Evolutionary conservation across 2,797 vertebrate genomes (phyloP), one percentile per base, ranked within the genome.

Genomic region (Sebastes itinus): DNA sequence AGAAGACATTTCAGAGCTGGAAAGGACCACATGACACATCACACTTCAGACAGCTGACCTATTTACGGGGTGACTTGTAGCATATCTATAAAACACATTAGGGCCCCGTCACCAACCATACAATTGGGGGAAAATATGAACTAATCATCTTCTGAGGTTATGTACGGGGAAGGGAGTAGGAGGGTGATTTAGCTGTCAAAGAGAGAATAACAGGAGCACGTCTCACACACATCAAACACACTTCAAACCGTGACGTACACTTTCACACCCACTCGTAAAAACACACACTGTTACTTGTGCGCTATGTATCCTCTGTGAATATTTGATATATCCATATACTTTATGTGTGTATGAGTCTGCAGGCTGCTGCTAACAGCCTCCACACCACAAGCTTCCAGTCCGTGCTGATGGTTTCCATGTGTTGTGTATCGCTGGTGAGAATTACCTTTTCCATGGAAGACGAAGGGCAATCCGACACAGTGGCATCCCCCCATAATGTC

Each of bases 11-110:
- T 93, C 88, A 85, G 92, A 89, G 91, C 90, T 91, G 91, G 89
- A 94, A 95, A 92, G 84, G 92, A 93, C 88, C 83, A 89, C 92
- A 95, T 94, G 92, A 96, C 94, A 95, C 95, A 95, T 94, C 86
- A 87, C 91, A 94, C 93, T 93, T 94, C 91, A 95, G 92, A 95
- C 93, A 92, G 92, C 89, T 95, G 94, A 95, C 94, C 95, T 93
- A 94, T 95, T 95, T 94, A 94, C 84, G 27, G 92, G 88, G 85
- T 94, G 92, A 92, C 93, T 95, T 94, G 92, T 92, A 92, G 91
- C 83, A 89, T 92, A 95, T 95, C 92, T 93, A 93, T 94, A 95
- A 95, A 95, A 94, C 91, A 92, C 88, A 92, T 88, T 91, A 91
- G 85, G 87, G 83, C 73, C 79, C 78, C 69, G 66, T 87, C 87